These are phyloP conservation scores for Galerucella pusilla DNA, from an alignment of 2,888 invertebrate species.

Conservation along the genomic window DNA sequence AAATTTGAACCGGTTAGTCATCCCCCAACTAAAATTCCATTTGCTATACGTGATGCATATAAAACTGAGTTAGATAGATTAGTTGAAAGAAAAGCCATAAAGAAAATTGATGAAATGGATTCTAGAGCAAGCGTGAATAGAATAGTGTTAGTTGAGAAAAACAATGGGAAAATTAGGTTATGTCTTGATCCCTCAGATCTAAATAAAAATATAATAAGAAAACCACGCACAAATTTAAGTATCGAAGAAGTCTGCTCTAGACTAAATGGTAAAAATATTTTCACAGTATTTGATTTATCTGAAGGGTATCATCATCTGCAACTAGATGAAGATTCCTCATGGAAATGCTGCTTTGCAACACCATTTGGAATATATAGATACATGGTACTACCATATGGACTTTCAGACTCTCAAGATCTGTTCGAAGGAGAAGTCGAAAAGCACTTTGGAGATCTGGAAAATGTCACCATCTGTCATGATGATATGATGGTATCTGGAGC, in stretches of 20 bases:
- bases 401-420: no score
- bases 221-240: no score
- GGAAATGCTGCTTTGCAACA: no score
- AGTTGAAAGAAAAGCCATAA: constrained; percentile 34
- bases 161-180: constrained; percentile 34
- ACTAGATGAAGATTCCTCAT: constrained; percentile 22
- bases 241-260: no score
- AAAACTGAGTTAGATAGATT: constrained; percentile 29
- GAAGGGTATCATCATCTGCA: constrained; percentile 44
- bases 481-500: no score
- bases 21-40: constrained; percentile 23
- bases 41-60: constrained; percentile 22
- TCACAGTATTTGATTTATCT: constrained; percentile 35
- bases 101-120: constrained; percentile 34
- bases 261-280: constrained; percentile 8
- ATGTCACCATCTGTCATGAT: no score
- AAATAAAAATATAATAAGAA: no score
- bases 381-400: no score
- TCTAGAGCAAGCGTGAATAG: constrained; percentile 40
- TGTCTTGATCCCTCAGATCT: constrained; percentile 22
- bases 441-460: no score
- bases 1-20: neutral
- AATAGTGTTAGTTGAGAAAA: constrained; percentile 38
- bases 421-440: no score
- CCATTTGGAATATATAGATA: no score